A percentile compares a stretch with the other conserved stretches of the same genome.
These are phyloP conservation scores for Theristicus caerulescens DNA, from an alignment of 2,113 vertebrate species.

Conservation along the genomic window DNA sequence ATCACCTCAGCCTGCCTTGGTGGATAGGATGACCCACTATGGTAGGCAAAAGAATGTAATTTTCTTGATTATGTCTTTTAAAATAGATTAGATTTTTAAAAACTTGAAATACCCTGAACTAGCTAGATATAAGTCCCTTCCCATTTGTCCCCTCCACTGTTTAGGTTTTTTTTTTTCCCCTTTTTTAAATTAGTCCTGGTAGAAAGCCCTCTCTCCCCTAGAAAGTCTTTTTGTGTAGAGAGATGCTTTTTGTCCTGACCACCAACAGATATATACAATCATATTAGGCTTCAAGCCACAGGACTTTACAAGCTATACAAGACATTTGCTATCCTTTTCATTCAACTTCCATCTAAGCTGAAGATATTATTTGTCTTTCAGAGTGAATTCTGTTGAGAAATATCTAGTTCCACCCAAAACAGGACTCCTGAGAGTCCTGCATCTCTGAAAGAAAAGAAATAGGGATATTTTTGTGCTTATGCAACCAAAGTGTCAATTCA, in stretches of 20 bases:
- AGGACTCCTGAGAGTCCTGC: not conserved
- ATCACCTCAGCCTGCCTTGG: not conserved
- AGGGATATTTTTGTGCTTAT: not conserved
- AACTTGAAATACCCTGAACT: not conserved
- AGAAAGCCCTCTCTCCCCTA: not conserved
- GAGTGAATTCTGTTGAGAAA: not conserved
- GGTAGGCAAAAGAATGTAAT: not conserved
- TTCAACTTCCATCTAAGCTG: not conserved
- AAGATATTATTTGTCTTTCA: not conserved
- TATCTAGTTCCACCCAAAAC: not conserved
- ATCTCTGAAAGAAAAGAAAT: not conserved
- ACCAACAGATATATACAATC: not conserved
- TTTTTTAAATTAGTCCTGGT: not conserved
- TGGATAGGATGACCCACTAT: not conserved
- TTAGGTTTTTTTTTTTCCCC: accelerated
- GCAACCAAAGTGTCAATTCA: not conserved
- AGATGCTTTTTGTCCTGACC: not conserved
- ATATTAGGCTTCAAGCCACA: not conserved
- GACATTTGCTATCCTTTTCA: not conserved
- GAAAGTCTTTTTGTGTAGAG: not conserved
- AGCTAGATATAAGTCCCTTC: accelerated
- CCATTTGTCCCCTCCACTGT: not conserved
- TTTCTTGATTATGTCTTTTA: not conserved
- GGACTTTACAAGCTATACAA: not conserved
- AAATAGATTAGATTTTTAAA: not conserved